Percentiles rank a stretch among this genome's conserved stretches.
Evolutionary conservation across 2,113 vertebrate genomes (phyloP).

Genomic region (Kobus ellipsiprymnus): DNA sequence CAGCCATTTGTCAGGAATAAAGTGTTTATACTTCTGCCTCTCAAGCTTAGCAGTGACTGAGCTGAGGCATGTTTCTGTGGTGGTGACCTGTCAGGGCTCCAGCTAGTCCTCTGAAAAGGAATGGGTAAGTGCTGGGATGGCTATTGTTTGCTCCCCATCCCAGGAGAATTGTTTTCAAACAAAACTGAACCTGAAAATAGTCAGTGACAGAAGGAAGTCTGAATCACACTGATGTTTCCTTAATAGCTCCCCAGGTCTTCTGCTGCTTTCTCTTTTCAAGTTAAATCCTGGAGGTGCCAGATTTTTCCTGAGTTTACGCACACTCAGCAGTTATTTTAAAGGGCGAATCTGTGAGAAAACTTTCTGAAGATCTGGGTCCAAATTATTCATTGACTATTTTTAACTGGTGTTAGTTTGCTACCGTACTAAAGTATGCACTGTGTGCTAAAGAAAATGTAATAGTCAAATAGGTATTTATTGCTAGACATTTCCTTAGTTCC

Average conservation of each 20-base stretch:
- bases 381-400: background rate
- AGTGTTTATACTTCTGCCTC: background rate
- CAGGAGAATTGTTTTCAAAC: background rate
- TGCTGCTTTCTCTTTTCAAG: background rate
- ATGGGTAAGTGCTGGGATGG: background rate
- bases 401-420: background rate
- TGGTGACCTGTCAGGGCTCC: background rate
- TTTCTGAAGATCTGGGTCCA: background rate
- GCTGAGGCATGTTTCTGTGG: background rate
- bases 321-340: background rate
- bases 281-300: background rate
- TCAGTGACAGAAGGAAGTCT: background rate
- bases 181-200: slow-evolving; percentile 20
- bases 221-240: slow-evolving; percentile 12
- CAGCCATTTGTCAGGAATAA: background rate
- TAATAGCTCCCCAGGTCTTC: background rate
- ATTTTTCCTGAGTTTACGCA: background rate
- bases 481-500: background rate
- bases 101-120: background rate
- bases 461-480: background rate
- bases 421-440: background rate
- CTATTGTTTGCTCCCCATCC: background rate
- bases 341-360: background rate
- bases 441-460: background rate
- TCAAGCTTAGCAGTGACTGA: background rate